Percentiles rank a stretch among this genome's conserved stretches.
These are phyloP conservation scores for Reinhardtius hippoglossoides DNA, from an alignment of 2,113 vertebrate genomes.

Conservation along the genomic window DNA sequence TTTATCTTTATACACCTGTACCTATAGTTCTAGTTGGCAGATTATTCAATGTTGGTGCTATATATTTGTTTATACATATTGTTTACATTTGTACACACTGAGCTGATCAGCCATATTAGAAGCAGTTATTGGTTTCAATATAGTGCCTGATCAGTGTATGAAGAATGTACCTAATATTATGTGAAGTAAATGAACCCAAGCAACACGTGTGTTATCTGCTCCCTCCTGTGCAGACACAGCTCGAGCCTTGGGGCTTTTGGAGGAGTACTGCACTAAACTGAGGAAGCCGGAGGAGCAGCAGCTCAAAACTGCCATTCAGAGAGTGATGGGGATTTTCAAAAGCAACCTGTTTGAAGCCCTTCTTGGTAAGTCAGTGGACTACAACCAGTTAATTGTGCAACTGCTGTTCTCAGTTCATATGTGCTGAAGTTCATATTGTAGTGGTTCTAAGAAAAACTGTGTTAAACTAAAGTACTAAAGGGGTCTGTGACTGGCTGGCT, in stretches of 20 bases:
- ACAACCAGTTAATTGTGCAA: neutral
- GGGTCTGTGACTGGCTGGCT: neutral
- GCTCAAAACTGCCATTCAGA: conserved; percentile 91
- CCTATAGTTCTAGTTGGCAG: neutral
- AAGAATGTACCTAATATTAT: neutral
- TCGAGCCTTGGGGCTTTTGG: conserved; percentile 89
- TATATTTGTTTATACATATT: neutral
- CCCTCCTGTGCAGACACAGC: conserved; percentile 87
- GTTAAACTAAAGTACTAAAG: neutral
- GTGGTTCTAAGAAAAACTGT: neutral
- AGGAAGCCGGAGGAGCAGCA: conserved; percentile 90
- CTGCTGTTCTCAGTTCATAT: neutral
- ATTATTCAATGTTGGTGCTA: neutral
- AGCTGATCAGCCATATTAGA: neutral
- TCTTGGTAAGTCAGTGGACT: conserved; percentile 86
- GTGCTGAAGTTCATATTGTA: neutral
- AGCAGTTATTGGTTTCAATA: neutral
- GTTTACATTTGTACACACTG: neutral
- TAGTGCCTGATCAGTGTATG: neutral
- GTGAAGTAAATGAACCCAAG: neutral
- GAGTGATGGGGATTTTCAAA: conserved; percentile 93
- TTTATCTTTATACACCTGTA: neutral
- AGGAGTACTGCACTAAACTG: conserved; percentile 93
- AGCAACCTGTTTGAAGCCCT: conserved; percentile 96
- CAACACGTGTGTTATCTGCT: neutral